Conservation (phyloP, 2,888 invertebrate genomes). For the Allophyes oxyacanthae region DNA sequence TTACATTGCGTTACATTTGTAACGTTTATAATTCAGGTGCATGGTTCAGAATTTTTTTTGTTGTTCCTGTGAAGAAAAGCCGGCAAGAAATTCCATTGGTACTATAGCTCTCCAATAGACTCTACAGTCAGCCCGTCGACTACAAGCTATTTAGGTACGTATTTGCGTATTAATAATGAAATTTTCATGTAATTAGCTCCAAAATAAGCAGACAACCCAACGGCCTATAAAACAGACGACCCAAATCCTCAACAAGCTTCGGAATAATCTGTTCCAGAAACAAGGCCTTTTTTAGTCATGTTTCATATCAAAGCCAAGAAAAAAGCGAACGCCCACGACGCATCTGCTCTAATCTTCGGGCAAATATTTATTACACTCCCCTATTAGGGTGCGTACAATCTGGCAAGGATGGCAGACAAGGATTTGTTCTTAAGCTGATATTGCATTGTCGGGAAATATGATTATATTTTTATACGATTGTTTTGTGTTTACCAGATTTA, state of each 20-base stretch:
- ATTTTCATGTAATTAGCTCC: too few relatives aligned
- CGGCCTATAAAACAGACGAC: background rate
- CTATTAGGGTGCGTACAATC: slow-evolving; percentile 59
- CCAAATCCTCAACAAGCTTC: slow-evolving; percentile 17
- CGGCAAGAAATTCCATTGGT: too few relatives aligned
- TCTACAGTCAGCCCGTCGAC: too few relatives aligned
- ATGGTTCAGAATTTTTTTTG: too few relatives aligned
- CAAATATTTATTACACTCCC: slow-evolving; percentile 75
- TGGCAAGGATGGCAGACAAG: slow-evolving; percentile 35
- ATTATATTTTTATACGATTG: slow-evolving; percentile 41
- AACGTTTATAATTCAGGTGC: too few relatives aligned
- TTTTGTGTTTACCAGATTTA: slow-evolving; percentile 33
- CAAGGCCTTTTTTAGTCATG: slow-evolving; percentile 55
- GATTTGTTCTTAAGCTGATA: slow-evolving; percentile 51
- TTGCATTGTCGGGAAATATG: slow-evolving; percentile 48
- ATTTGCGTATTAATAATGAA: too few relatives aligned
- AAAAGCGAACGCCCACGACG: slow-evolving; percentile 64
- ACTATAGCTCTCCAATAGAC: too few relatives aligned
- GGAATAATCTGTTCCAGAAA: slow-evolving; percentile 56
- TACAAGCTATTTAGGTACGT: too few relatives aligned
- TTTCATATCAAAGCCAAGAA: slow-evolving; percentile 58
- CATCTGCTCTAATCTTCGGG: slow-evolving; percentile 75
- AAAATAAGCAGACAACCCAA: background rate
- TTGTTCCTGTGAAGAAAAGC: too few relatives aligned
- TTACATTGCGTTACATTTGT: too few relatives aligned